These are phyloP conservation scores for Brenthis daphne DNA, from an alignment of 2,888 invertebrate species.

Conservation along the genomic window DNA sequence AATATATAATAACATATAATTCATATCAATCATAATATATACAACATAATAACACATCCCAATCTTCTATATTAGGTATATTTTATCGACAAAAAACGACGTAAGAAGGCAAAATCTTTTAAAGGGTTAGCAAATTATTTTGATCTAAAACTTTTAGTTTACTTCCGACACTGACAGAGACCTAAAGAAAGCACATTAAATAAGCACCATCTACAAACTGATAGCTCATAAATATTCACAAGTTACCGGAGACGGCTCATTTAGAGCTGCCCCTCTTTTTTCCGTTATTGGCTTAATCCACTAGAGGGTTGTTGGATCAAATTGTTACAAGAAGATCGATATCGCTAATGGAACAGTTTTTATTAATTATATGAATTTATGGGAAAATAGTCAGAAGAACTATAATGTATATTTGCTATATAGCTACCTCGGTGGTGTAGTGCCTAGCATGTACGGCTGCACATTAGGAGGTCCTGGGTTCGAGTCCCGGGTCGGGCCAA, in stretches of 20 bases:
- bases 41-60: no score
- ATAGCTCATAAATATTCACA: conserved; percentile 79
- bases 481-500: no score
- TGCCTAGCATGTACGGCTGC: no score
- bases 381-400: conserved; percentile 41
- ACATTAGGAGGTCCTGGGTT: no score
- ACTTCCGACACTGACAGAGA: conserved; percentile 29
- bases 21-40: no score
- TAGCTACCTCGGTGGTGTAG: no score
- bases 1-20: no score
- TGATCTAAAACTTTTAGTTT: background rate
- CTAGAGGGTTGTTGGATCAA: conserved; percentile 73
- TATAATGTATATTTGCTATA: no score
- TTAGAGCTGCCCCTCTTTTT: conserved; percentile 76
- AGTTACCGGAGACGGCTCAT: conserved; percentile 77
- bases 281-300: conserved; percentile 77
- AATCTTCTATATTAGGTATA: no score
- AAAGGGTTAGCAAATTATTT: background rate
- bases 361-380: conserved; percentile 66
- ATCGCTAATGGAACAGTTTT: conserved; percentile 73
- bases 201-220: conserved; percentile 56
- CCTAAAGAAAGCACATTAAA: conserved; percentile 58
- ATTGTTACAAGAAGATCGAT: conserved; percentile 68
- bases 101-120: no score
- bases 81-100: no score